Evolutionary conservation across 2,113 vertebrate species (phyloP).

Genomic region (Aix galericulata): DNA sequence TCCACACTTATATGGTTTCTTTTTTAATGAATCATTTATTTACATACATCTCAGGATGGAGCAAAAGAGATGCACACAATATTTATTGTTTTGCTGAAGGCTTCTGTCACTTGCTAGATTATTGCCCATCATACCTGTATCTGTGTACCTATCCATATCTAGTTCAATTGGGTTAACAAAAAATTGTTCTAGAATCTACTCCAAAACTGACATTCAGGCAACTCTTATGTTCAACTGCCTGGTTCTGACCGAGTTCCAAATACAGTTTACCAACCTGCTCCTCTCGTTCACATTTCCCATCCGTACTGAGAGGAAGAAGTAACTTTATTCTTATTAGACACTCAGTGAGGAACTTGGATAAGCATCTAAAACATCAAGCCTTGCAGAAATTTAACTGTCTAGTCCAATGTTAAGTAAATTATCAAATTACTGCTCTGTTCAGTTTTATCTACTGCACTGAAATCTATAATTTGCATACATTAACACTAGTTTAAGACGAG

Average conservation of each 20-base stretch:
- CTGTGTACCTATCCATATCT: no score
- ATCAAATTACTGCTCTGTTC: not conserved
- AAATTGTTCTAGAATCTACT: not conserved
- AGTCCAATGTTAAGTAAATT: not conserved
- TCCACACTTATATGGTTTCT: no score
- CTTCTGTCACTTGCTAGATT: not conserved
- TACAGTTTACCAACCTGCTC: not conserved
- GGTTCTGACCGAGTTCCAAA: not conserved
- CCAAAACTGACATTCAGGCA: not conserved
- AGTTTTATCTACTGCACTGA: not conserved
- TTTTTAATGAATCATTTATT: no score
- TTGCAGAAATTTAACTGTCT: not conserved
- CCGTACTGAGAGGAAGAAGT: not conserved
- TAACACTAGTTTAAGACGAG: not conserved
- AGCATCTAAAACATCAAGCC: not conserved
- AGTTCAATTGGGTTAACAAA: not conserved
- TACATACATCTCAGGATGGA: not conserved
- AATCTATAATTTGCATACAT: not conserved
- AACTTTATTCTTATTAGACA: not conserved
- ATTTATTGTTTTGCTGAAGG: not conserved
- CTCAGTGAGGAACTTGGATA: not conserved
- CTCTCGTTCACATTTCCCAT: not conserved
- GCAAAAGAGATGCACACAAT: not conserved
- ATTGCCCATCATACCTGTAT: not conserved
- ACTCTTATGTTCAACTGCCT: not conserved